Evolutionary conservation across 2,113 vertebrate species (phyloP), one percentile per base, ranked within the genome.

Genomic region (Mellivora capensis): DNA sequence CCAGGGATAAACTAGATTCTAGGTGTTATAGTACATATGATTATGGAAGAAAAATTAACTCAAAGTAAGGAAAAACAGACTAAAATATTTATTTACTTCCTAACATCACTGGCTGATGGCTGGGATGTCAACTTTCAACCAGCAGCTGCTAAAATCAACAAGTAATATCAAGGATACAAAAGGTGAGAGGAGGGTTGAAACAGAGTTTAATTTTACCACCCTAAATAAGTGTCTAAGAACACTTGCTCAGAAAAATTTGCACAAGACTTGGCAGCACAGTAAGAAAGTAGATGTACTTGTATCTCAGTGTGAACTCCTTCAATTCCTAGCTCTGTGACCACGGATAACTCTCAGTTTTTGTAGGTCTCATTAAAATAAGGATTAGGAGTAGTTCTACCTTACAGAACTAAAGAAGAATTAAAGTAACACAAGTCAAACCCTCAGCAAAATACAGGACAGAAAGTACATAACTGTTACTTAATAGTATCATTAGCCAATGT

Each of bases 171-270:
- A 44, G 7, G 10, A 87, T 76, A 89, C 62, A 81, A 94, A 96
- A 25, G 25, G 64, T 54, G 10, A 80, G 7, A 59, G 6, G 18
- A 27, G 7, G 10, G 39, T 59, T 87, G 13, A 88, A 85, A 64
- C 82, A 94, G n/a, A 83, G 49, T 86, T 82, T 9, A 59, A 88
- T 82, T 91, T 94, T 93, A 94, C 39, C 39, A 97, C 31, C 11
- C 34, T 52, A 87, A 83, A 21, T 82, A 91, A 71, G 31, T 74
- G 74, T 29, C 11, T 37, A 80, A 74, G 44, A 74, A 31, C 12
- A 89, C 29, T 67, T 91, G 91, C 49, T 82, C 52, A 85, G 85
- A 91, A 96, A 96, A 96, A 88, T 54, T 57, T 77, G 67, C 14
- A 76, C 20, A 67, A 82, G 14, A 72, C 27, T 93, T 69, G 31